These are phyloP conservation scores for Myathropa florea DNA, from an alignment of 2,888 invertebrate genomes.

Conservation along the genomic window DNA sequence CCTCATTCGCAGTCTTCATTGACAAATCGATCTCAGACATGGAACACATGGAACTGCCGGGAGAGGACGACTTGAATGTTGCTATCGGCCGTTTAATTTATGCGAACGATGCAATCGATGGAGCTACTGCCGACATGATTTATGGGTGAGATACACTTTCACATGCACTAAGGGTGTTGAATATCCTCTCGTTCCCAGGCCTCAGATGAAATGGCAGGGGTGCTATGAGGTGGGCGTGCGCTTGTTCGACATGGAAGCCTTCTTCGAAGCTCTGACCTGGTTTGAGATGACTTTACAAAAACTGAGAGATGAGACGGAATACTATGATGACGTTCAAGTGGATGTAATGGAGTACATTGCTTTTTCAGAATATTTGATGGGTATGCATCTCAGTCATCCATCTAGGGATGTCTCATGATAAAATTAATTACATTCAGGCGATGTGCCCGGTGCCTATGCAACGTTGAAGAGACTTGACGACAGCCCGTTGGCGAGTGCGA, in stretches of 20 bases:
- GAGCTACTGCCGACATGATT: neutral
- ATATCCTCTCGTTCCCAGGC: neutral
- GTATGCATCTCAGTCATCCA: neutral
- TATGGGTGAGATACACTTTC: neutral
- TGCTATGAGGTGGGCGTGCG: slow-evolving; percentile 21
- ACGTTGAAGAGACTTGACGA: neutral
- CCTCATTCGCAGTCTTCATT: neutral
- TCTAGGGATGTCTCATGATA: neutral
- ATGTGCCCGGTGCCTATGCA: neutral
- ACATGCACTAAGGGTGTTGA: no score
- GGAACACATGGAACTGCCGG: neutral
- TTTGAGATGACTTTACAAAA: neutral
- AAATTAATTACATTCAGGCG: neutral
- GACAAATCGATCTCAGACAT: neutral
- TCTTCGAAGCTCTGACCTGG: neutral
- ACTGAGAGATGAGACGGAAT: neutral
- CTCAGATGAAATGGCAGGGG: slow-evolving; percentile 12
- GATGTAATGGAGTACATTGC: slow-evolving; percentile 19
- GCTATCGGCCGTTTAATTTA: neutral
- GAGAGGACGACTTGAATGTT: neutral
- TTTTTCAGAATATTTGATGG: slow-evolving; percentile 1
- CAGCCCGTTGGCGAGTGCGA: neutral
- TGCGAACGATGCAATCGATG: neutral
- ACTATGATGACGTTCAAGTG: neutral
- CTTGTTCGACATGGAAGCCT: slow-evolving; percentile 6